Conservation (phyloP, 2,113 vertebrate species). For the Megatriorchis doriae region DNA sequence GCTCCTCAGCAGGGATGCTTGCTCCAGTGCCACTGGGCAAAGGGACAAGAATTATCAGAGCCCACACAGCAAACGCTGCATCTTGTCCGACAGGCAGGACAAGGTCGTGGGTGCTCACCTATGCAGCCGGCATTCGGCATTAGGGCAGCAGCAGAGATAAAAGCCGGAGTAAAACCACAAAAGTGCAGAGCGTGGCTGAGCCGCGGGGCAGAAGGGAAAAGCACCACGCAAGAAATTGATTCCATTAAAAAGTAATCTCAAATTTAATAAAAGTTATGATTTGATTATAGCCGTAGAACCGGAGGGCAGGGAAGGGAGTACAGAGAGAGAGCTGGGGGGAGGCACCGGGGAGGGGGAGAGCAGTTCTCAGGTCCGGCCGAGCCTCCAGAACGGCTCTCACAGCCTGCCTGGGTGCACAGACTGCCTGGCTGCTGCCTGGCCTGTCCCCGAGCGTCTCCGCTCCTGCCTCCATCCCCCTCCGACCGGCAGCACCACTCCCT, state of each 20-base stretch:
- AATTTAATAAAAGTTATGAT: constrained; percentile 85
- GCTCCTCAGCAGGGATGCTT: not conserved
- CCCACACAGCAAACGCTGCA: accelerated
- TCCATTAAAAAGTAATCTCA: constrained; percentile 85
- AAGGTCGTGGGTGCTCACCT: not conserved
- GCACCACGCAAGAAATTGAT: constrained; percentile 77
- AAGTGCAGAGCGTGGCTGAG: constrained; percentile 47
- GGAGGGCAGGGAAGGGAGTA: constrained; percentile 66
- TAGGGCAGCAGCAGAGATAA: constrained; percentile 60
- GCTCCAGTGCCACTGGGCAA: not conserved
- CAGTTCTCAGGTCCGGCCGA: not conserved
- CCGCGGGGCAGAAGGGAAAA: constrained; percentile 74
- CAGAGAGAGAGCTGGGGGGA: not conserved
- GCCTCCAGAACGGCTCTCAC: not conserved
- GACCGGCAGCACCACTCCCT: accelerated
- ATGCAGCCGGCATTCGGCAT: accelerated
- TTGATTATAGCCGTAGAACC: constrained; percentile 78
- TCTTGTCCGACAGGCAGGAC: not conserved
- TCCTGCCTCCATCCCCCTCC: not conserved
- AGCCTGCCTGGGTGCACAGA: not conserved
- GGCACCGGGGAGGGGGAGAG: not conserved
- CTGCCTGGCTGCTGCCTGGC: not conserved
- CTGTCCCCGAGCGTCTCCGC: not conserved
- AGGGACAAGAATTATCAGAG: not conserved
- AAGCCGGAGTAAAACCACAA: constrained; percentile 49